Percentiles rank a stretch among this genome's conserved stretches.
Conservation (phyloP, 2,888 invertebrate species). For the Papilio protenor region DNA sequence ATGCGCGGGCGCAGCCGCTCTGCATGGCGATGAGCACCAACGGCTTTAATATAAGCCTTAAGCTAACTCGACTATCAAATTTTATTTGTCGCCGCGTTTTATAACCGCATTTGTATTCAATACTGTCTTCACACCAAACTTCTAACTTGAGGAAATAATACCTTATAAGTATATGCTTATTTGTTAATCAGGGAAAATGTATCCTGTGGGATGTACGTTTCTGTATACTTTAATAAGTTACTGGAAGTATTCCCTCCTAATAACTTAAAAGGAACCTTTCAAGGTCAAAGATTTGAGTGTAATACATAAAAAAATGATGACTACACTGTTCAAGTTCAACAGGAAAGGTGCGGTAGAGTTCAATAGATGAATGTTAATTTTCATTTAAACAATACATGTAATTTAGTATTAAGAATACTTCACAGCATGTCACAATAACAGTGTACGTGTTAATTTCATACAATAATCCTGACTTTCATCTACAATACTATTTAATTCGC, state of each 20-base stretch:
- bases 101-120: constrained; percentile 75
- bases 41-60: constrained; percentile 61
- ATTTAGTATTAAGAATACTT: not conserved
- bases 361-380: not conserved
- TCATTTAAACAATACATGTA: constrained; percentile 1
- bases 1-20: constrained; percentile 68
- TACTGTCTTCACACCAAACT: constrained; percentile 63
- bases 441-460: constrained; percentile 25
- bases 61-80: constrained; percentile 65
- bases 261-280: too few relatives aligned
- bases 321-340: not conserved
- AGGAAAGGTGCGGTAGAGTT: not conserved
- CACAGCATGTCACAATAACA: constrained; percentile 14
- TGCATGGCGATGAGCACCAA: constrained; percentile 75
- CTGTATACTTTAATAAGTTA: constrained; percentile 11
- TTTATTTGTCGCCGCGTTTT: constrained; percentile 67
- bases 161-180: constrained; percentile 50
- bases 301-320: too few relatives aligned
- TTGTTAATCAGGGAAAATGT: constrained; percentile 33
- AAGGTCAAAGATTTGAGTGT: too few relatives aligned
- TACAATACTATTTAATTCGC: constrained; percentile 37
- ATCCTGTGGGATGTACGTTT: constrained; percentile 30
- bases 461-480: constrained; percentile 43
- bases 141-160: constrained; percentile 51
- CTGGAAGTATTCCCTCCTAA: not conserved